Percentiles rank a stretch among this genome's conserved stretches.
phyloP scores from a whole-genome alignment of 2,888 invertebrate genomes.

The Electrophaes corylata region DNA sequence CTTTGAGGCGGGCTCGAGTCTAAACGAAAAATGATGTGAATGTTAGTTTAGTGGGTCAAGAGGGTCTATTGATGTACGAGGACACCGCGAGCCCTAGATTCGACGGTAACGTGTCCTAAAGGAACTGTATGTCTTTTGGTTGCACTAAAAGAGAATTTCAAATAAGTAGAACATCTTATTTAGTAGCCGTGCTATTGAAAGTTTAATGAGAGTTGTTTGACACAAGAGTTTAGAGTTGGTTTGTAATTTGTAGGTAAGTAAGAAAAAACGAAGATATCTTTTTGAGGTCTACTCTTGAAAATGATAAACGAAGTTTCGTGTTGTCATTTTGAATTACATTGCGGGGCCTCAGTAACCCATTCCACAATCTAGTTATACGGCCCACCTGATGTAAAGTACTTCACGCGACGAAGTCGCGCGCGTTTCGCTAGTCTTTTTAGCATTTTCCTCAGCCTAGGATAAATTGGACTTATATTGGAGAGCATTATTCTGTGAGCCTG shows the following conservation, averaged over 20 bases:
- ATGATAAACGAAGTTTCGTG: too few relatives aligned
- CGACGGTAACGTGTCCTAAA: slow-evolving; percentile 47
- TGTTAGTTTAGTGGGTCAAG: slow-evolving; percentile 72
- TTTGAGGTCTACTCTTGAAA: too few relatives aligned
- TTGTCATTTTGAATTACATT: too few relatives aligned
- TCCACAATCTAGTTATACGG: too few relatives aligned
- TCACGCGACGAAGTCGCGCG: too few relatives aligned
- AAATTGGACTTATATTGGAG: too few relatives aligned
- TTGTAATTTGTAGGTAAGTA: not conserved
- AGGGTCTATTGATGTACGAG: slow-evolving; percentile 66
- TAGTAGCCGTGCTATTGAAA: slow-evolving; percentile 4
- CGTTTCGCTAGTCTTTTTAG: too few relatives aligned
- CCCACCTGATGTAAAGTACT: too few relatives aligned
- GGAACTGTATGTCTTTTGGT: slow-evolving; percentile 40
- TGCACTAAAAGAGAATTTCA: slow-evolving; percentile 39
- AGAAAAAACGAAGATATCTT: too few relatives aligned
- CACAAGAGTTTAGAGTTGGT: not conserved
- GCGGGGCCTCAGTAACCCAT: too few relatives aligned
- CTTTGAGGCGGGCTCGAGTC: slow-evolving; percentile 62
- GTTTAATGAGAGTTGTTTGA: slow-evolving; percentile 4
- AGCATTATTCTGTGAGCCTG: too few relatives aligned
- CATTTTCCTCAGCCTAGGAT: too few relatives aligned
- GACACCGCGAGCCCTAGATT: slow-evolving; percentile 55
- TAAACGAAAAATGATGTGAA: slow-evolving; percentile 69
- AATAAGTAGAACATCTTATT: slow-evolving; percentile 16